Evolutionary conservation across 2,888 invertebrate genomes (phyloP).

Genomic region (Eremobia ochroleuca): DNA sequence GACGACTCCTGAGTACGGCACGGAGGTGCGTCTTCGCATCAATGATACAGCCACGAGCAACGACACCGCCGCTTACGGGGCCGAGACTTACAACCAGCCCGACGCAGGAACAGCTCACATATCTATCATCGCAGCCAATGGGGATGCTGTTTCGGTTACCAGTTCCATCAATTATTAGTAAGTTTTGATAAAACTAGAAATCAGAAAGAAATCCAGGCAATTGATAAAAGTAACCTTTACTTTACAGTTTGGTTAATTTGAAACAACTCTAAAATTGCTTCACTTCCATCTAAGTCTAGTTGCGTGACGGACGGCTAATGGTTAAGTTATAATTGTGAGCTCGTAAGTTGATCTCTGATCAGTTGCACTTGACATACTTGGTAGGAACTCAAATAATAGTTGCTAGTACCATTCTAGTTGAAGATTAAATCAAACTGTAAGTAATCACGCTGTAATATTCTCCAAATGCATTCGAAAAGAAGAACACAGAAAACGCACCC

Average conservation of each 20-base stretch:
- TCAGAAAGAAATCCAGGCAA: not conserved
- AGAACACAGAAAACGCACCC: not conserved
- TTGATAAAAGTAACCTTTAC: too few relatives aligned
- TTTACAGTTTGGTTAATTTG: not conserved
- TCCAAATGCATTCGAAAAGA: too few relatives aligned
- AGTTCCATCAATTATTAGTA: conserved; percentile 96
- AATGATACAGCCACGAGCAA: conserved; percentile 92
- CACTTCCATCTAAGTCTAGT: not conserved
- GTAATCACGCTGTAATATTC: too few relatives aligned
- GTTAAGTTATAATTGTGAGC: not conserved
- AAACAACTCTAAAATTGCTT: not conserved
- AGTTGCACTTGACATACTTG: not conserved
- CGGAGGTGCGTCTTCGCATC: conserved; percentile 91
- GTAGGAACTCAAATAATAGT: too few relatives aligned
- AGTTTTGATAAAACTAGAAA: conserved; percentile 71
- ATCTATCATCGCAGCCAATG: conserved; percentile 95
- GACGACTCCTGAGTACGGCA: conserved; percentile 92
- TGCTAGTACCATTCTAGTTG: not conserved
- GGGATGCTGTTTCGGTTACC: conserved; percentile 98
- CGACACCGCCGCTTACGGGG: conserved; percentile 93
- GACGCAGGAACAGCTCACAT: conserved; percentile 97
- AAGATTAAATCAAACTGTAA: too few relatives aligned
- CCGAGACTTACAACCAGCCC: conserved; percentile 88
- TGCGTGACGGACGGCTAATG: not conserved
- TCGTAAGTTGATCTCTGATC: not conserved